Conservation (phyloP, 1,140 invertebrate genomes). For the Sinella curviseta region DNA sequence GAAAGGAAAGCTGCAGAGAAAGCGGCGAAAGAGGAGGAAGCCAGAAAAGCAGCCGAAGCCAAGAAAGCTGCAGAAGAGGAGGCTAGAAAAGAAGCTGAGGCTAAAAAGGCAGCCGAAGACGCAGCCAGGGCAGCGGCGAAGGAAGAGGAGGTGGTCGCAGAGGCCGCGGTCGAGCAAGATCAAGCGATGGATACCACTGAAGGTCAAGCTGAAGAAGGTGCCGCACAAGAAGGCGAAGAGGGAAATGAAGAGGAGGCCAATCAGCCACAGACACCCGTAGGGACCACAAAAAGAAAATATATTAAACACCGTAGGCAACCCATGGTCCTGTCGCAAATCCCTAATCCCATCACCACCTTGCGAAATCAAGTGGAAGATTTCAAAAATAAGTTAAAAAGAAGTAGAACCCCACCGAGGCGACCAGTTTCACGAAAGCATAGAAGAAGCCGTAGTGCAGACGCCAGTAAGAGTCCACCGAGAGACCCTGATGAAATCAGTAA, state of each 20-base stretch:
- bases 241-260: background rate
- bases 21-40: conserved; percentile 1
- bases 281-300: background rate
- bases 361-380: conserved; percentile 16
- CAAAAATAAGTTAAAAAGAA: conserved; percentile 17
- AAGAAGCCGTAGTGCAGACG: conserved; percentile 11
- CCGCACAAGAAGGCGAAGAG: background rate
- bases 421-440: background rate
- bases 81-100: conserved; percentile 23
- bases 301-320: conserved; percentile 2
- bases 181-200: background rate
- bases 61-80: conserved; percentile 24
- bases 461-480: conserved; percentile 22
- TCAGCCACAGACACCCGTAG: background rate
- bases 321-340: background rate
- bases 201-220: background rate
- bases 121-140: background rate
- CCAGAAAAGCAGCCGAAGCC: conserved; percentile 28
- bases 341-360: background rate
- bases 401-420: background rate
- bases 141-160: conserved; percentile 13
- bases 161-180: background rate
- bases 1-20: background rate
- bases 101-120: conserved; percentile 24
- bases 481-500: background rate